phyloP scores from a whole-genome alignment of 2,797 vertebrate species.

The Mustela erminea region DNA sequence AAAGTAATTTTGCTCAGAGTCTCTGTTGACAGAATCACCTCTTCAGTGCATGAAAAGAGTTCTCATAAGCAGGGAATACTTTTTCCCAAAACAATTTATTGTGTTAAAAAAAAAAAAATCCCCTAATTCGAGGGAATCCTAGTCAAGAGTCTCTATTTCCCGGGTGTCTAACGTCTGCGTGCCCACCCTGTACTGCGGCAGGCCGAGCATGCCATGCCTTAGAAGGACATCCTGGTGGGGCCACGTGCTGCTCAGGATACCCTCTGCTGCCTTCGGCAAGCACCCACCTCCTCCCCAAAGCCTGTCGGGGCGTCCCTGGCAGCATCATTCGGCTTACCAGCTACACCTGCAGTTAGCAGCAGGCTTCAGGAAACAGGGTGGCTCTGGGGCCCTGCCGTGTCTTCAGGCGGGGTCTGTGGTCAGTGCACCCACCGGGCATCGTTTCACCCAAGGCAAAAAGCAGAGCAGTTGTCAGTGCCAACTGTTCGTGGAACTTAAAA shows the following conservation, averaged over 20 bases:
- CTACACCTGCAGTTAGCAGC: neutral
- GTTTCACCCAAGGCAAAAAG: neutral
- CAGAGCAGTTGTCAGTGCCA: neutral
- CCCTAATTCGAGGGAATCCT: neutral
- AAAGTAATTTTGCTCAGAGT: neutral
- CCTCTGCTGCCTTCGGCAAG: no score
- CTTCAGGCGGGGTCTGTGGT: no score
- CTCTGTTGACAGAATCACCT: neutral
- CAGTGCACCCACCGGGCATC: neutral
- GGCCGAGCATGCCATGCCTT: neutral
- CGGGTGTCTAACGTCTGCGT: neutral
- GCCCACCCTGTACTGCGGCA: rapidly evolving
- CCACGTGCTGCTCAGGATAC: rapidly evolving
- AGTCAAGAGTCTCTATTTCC: neutral
- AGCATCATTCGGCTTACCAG: neutral
- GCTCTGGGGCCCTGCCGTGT: neutral
- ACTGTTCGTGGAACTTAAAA: neutral
- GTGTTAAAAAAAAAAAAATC: neutral
- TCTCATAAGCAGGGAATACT: neutral
- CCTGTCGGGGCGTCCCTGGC: neutral
- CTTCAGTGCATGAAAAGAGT: neutral
- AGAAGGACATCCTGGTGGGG: neutral
- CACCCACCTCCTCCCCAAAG: neutral
- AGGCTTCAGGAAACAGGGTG: neutral
- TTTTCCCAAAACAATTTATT: neutral